Percentiles rank a stretch among this genome's conserved stretches.
Conservation (phyloP, 2,113 vertebrate genomes). For the Labeo catla region DNA sequence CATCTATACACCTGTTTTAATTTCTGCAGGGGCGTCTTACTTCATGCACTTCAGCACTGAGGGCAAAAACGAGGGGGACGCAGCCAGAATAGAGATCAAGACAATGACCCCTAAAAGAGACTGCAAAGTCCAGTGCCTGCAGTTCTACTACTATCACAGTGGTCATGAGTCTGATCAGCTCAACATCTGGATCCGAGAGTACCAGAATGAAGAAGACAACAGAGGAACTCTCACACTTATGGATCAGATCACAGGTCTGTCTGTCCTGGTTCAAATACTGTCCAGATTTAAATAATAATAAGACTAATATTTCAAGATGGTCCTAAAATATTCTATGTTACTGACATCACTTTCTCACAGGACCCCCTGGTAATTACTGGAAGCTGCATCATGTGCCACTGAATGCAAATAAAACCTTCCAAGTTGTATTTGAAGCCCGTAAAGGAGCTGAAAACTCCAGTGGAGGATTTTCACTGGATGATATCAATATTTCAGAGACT, state of each 20-base stretch:
- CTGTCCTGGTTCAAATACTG: too few species aligned
- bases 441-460: constrained; percentile 72
- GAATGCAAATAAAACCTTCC: constrained; percentile 64
- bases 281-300: too few species aligned
- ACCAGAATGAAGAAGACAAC: background rate
- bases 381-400: constrained; percentile 74
- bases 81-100: constrained; percentile 74
- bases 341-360: constrained; percentile 29
- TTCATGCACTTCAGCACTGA: constrained; percentile 83
- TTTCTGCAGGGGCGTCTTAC: constrained; percentile 12
- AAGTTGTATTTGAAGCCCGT: constrained; percentile 77
- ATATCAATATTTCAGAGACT: constrained; percentile 87
- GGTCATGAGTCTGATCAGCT: constrained; percentile 67
- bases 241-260: background rate
- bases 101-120: constrained; percentile 75
- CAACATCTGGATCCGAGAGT: constrained; percentile 64
- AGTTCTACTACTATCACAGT: constrained; percentile 80
- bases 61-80: constrained; percentile 44
- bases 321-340: background rate
- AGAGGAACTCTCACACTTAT: background rate
- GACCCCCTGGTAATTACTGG: constrained; percentile 73
- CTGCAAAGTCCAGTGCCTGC: constrained; percentile 75
- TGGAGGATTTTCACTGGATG: constrained; percentile 85
- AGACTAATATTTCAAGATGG: too few species aligned
- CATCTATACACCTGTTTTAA: background rate